These are phyloP conservation scores for Coelinius sp. DNA, from an alignment of 2,888 invertebrate genomes.

Conservation along the genomic window DNA sequence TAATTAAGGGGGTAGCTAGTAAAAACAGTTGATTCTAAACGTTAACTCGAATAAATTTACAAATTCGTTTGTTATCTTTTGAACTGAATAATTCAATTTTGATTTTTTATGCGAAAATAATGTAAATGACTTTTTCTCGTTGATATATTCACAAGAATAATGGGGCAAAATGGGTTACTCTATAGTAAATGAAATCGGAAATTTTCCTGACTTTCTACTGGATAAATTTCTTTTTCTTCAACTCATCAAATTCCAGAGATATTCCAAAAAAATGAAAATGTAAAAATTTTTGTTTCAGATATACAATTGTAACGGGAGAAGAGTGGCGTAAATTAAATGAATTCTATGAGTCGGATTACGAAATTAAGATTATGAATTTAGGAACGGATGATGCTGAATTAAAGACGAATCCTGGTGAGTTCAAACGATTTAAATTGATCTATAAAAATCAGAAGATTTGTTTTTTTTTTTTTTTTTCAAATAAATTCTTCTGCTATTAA, in stretches of 20 bases:
- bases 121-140: too few relatives aligned
- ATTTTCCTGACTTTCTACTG: too few relatives aligned
- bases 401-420: constrained; percentile 57
- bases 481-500: too few relatives aligned
- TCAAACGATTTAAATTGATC: neutral
- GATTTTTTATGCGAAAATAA: too few relatives aligned
- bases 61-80: neutral
- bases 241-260: too few relatives aligned
- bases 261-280: neutral
- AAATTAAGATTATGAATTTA: constrained; percentile 54
- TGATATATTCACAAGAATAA: too few relatives aligned
- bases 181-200: too few relatives aligned
- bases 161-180: too few relatives aligned
- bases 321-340: constrained; percentile 63
- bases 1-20: constrained; percentile 66
- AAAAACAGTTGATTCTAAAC: constrained; percentile 63
- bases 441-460: neutral
- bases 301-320: constrained; percentile 58
- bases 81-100: too few relatives aligned
- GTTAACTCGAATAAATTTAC: constrained; percentile 43
- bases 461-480: too few relatives aligned
- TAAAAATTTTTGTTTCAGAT: constrained; percentile 51
- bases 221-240: too few relatives aligned
- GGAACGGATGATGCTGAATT: constrained; percentile 45
- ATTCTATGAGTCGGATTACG: constrained; percentile 61